Base-by-base conservation (phyloP, 2,113 vertebrate genomes). In the Paramisgurnus dabryanus region DNA sequence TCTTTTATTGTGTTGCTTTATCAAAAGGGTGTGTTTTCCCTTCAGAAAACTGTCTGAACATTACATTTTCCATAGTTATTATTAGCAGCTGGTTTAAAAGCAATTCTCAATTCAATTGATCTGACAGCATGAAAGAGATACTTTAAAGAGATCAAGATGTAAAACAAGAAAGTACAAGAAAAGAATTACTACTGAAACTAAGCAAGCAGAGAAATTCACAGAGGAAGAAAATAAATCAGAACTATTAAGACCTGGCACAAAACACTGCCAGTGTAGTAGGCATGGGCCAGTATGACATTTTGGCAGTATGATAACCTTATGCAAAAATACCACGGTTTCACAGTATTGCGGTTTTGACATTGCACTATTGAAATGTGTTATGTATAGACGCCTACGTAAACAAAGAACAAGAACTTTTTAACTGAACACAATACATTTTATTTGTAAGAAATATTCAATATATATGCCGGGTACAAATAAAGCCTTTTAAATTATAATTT, bases 161-260 rank as follows among this genome's bases (percentile, higher is more conserved):
- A 73, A 3, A 58, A 57, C 70, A 73, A 73, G n/a, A 73, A 60
- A 13, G 40, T 60, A 45, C 40, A 60, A 73, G 71, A 40, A 45
- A 73, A 58, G 53, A 73, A 61, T 61, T 60, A 15, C 12, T 10
- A 7, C 68, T 11, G 15, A 13, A n/a, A 55, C 12, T 22, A 34
- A 49, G 47, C 49, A 71, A 55, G 15, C 5, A 41, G 69, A 57
- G 41, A 72, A 12, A 41, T 41, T 34, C 69, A 57, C 17, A 57
- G 69, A 11, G 13, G 57, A 71, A 57, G 15, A 39, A 57, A 71
- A 71, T 71, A 71, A 57, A 57, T 71, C 50, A 57, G 17, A 60
- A 13, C 7, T 17, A 72, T 58, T 43, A 22, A 22, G 22, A 22
- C 22, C 22, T 22, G 22, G 22, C 22, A 22, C 22, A 73, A 57